phyloP scores from a whole-genome alignment of 1,140 invertebrate genomes.

The Sminthurinus signatus region DNA sequence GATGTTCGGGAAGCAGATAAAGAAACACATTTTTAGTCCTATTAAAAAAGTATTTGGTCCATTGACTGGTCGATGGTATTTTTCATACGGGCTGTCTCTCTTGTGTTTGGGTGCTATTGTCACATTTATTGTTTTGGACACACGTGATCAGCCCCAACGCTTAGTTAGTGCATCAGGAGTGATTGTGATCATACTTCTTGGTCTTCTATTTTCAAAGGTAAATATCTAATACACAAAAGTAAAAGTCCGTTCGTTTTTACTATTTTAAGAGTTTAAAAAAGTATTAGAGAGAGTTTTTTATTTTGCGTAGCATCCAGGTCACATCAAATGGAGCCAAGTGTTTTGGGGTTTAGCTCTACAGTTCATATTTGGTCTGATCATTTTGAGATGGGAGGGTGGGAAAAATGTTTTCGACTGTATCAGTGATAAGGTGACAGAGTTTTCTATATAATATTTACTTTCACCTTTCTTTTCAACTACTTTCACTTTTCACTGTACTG shows the following conservation, averaged over 20 bases:
- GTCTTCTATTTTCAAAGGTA: conserved; percentile 56
- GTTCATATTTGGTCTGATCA: conserved; percentile 76
- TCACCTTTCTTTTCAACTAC: neutral
- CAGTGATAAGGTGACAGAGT: conserved; percentile 59
- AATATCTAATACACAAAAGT: no score
- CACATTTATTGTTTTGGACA: conserved; percentile 43
- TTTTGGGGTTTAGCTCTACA: conserved; percentile 74
- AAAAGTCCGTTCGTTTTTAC: no score
- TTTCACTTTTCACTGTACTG: no score
- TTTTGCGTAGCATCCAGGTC: no score
- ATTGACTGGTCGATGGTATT: no score
- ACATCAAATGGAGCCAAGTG: conserved; percentile 66
- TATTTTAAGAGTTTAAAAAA: no score
- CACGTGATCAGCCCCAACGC: conserved; percentile 41
- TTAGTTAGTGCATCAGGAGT: conserved; percentile 60
- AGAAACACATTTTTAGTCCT: no score
- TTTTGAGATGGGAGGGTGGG: conserved; percentile 75
- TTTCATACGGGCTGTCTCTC: neutral
- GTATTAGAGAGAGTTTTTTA: no score
- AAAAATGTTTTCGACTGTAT: conserved; percentile 69
- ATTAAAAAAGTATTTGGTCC: no score
- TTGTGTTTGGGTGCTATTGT: conserved; percentile 32
- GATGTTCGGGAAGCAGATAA: conserved; percentile 46
- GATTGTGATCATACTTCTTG: conserved; percentile 48
- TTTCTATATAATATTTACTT: neutral